These are phyloP conservation scores for Hirtodrosophila cameraria DNA, from an alignment of 2,888 invertebrate genomes.

Conservation along the genomic window DNA sequence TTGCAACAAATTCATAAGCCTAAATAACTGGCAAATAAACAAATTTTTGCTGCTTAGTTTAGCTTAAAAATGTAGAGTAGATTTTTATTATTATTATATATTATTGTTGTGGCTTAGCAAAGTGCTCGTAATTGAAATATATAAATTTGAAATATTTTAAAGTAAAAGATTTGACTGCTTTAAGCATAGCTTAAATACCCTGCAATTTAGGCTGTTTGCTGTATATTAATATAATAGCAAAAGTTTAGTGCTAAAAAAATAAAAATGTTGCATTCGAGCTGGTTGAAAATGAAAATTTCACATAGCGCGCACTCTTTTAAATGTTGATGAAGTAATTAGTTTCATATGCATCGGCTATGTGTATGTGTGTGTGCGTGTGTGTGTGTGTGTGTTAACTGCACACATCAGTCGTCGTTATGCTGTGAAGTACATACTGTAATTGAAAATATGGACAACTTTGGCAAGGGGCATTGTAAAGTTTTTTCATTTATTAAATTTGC, in stretches of 20 bases:
- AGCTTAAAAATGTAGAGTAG: no score
- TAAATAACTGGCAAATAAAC: no score
- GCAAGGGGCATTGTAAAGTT: slow-evolving; percentile 61
- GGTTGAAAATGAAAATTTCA: slow-evolving; percentile 48
- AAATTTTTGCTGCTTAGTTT: no score
- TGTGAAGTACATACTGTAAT: slow-evolving; percentile 54
- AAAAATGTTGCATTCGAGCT: slow-evolving; percentile 31
- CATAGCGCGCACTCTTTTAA: slow-evolving; percentile 47
- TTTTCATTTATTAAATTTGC: slow-evolving; percentile 73
- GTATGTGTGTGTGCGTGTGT: neutral
- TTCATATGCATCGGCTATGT: slow-evolving; percentile 43
- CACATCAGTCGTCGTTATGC: slow-evolving; percentile 21
- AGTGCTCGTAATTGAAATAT: no score
- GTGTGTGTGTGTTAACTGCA: slow-evolving; percentile 11
- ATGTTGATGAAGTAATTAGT: slow-evolving; percentile 77
- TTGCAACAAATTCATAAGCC: no score
- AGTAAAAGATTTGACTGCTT: neutral
- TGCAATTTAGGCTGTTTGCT: neutral
- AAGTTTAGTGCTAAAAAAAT: slow-evolving; percentile 15
- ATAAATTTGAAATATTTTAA: no score
- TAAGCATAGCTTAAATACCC: neutral
- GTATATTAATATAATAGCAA: slow-evolving; percentile 11
- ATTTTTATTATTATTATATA: no score
- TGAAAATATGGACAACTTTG: slow-evolving; percentile 71
- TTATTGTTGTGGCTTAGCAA: no score